phyloP scores from a whole-genome alignment of 2,888 invertebrate genomes.

The Orgyia antiqua region DNA sequence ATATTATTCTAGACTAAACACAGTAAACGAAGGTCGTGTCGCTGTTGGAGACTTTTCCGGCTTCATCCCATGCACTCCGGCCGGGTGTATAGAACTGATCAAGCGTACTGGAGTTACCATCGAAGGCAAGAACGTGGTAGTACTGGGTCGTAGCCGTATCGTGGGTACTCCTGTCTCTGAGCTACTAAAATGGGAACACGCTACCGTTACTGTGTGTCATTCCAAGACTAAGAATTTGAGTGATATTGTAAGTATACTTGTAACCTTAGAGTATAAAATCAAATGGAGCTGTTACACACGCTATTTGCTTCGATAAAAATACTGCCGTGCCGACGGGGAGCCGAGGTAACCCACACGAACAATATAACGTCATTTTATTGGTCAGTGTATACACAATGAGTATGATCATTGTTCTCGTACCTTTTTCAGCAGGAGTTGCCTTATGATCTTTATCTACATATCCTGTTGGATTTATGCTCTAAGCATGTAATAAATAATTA shows the following conservation, averaged over 20 bases:
- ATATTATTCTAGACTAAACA: constrained; percentile 82
- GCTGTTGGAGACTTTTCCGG: constrained; percentile 93
- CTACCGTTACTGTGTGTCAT: constrained; percentile 98
- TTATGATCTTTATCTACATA: too few species aligned
- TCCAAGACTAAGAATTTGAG: constrained; percentile 92
- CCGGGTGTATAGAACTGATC: constrained; percentile 95
- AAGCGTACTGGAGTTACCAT: constrained; percentile 87
- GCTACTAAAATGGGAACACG: constrained; percentile 96
- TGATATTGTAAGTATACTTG: constrained; percentile 81
- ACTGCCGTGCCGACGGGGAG: too few species aligned
- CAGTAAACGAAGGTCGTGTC: constrained; percentile 94
- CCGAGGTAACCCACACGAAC: too few species aligned
- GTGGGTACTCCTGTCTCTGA: constrained; percentile 97
- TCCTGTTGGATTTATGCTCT: too few species aligned
- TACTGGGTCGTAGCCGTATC: constrained; percentile 97
- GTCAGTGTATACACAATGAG: too few species aligned
- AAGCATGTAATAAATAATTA: too few species aligned
- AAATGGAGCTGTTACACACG: too few species aligned
- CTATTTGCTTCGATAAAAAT: too few species aligned
- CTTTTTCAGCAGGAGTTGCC: too few species aligned
- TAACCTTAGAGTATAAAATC: too few species aligned
- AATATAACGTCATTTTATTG: too few species aligned
- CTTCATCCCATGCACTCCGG: constrained; percentile 97
- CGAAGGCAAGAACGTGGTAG: constrained; percentile 92
- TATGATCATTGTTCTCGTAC: too few species aligned